Conservation (phyloP, 1,140 invertebrate genomes). For the Cotesia chilonis region DNA sequence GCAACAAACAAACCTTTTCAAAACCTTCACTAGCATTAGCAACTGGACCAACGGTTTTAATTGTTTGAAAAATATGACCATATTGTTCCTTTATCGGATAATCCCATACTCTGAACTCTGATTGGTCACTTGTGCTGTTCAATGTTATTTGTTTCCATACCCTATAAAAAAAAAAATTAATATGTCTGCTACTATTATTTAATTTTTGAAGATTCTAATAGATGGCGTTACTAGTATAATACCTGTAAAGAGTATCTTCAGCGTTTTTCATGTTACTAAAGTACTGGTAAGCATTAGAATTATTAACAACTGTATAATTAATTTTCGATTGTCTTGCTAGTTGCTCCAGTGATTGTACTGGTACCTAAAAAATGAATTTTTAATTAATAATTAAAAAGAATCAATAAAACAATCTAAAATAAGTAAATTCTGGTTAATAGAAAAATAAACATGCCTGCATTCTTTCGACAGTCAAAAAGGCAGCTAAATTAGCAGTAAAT, state of each 20-base stretch:
- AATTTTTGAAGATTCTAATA: neutral
- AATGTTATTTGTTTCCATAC: slow-evolving; percentile 90
- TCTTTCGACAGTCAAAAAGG: slow-evolving; percentile 94
- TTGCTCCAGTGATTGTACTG: slow-evolving; percentile 88
- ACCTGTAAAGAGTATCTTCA: slow-evolving; percentile 88
- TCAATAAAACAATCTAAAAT: neutral
- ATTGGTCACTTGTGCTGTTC: slow-evolving; percentile 78
- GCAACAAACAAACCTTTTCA: slow-evolving; percentile 68
- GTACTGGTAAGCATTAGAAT: slow-evolving; percentile 82
- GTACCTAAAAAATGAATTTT: slow-evolving; percentile 68
- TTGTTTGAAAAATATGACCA: slow-evolving; percentile 84
- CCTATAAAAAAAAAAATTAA: slow-evolving; percentile 61
- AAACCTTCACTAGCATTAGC: slow-evolving; percentile 76
- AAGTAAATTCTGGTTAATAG: neutral
- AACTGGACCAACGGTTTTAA: slow-evolving; percentile 80
- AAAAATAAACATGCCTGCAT: slow-evolving; percentile 77
- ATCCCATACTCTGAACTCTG: slow-evolving; percentile 88
- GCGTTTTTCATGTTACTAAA: slow-evolving; percentile 93
- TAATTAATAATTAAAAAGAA: neutral
- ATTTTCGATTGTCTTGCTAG: slow-evolving; percentile 86
- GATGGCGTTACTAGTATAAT: slow-evolving; percentile 42
- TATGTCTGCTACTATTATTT: neutral
- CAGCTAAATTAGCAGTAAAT: slow-evolving; percentile 96
- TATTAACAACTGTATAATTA: slow-evolving; percentile 88
- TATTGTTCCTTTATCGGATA: slow-evolving; percentile 92